Evolutionary conservation across 1,140 invertebrate species (phyloP).

Genomic region (Zaprionus ornatus): DNA sequence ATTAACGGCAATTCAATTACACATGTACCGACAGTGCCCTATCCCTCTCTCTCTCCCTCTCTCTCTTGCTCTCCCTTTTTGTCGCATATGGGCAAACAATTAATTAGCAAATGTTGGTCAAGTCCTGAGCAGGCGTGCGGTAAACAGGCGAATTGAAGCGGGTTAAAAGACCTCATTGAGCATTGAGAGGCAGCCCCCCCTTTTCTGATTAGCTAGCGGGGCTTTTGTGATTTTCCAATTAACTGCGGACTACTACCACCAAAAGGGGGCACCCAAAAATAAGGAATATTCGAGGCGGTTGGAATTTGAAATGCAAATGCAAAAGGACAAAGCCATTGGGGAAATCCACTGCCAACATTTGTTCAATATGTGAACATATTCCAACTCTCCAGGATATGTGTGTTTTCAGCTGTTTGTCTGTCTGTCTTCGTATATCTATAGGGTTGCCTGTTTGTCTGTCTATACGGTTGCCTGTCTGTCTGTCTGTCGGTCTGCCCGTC

Average conservation of each 20-base stretch:
- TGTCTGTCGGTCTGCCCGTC: constrained; percentile 19
- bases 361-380: constrained; percentile 55
- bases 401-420: background rate
- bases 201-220: constrained; percentile 53
- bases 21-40: constrained; percentile 20
- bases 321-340: constrained; percentile 66
- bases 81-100: constrained; percentile 61
- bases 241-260: constrained; percentile 19
- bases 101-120: constrained; percentile 62
- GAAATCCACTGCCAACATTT: constrained; percentile 63
- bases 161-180: constrained; percentile 8
- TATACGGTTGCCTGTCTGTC: background rate
- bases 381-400: constrained; percentile 8
- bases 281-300: constrained; percentile 27
- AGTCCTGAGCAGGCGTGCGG: background rate
- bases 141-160: background rate
- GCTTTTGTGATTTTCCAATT: constrained; percentile 67
- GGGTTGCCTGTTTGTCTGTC: background rate
- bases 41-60: background rate
- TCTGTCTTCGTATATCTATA: background rate
- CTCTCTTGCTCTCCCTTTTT: background rate
- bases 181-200: constrained; percentile 6
- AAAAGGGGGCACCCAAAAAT: constrained; percentile 35
- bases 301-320: constrained; percentile 77
- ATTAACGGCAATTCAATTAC: constrained; percentile 69